Base-by-base conservation (phyloP, 2,888 invertebrate species). In the Azorinus chamasolen region DNA sequence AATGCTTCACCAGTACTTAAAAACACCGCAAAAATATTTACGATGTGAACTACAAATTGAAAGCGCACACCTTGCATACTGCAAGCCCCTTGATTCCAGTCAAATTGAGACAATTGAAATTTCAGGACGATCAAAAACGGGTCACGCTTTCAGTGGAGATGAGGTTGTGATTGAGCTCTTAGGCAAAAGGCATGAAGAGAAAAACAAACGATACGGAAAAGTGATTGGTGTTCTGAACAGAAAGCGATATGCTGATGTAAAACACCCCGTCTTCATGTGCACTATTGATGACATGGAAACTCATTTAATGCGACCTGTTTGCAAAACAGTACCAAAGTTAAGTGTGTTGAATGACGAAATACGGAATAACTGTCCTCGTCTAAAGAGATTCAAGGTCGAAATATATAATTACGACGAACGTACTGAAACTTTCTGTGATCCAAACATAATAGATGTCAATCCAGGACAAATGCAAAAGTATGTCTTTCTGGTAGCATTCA, bases 261-360 rank as follows among this genome's bases (percentile, higher is more conserved):
- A 81, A 24, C 74, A 83, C 50, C 86, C 84, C 10, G 73, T 86
- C 4, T 78, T 86, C 27, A 68, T 78, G 1, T 88, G 88, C 57
- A 83, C 81, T 1, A 37, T 85, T 8, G 86, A 87, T 57, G 82
- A 83, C 25, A 63, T 63, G n/a, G 79, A 79, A 37, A 75, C 72
- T 5, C 71, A 85, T 55, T 61, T 87, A 8, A 80, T 87, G 66
- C 46, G 69, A 25, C 88, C 88, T 1, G 54, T 88, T 16, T 87
- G 86, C 48, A 86, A 85, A 71, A 87, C 87, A 3, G 65, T 88
- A 8, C 88, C 88, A 18, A 88, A 88, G 54, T 75, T 88, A 1
- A 73, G 78, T 20, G 61, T 83, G 10, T 24, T 83, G 3, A 57
- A 83, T 37, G 43, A 53, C 25, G 41, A 69, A 37, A 62, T 69